Conservation (phyloP, 2,113 vertebrate species). For the Hucho hucho region DNA sequence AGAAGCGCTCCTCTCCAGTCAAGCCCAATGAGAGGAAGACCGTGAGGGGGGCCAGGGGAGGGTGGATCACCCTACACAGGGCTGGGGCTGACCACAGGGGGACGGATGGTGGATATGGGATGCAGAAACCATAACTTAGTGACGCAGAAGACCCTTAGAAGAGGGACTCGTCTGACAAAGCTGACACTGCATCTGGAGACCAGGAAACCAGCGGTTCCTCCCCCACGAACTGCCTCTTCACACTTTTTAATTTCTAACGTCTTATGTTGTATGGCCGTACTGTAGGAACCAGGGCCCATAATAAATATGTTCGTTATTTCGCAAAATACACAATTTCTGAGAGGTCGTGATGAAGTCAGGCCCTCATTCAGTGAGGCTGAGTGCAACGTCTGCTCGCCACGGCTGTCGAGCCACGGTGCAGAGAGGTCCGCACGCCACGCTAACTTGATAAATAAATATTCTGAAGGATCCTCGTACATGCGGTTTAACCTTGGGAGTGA, state of each 20-base stretch:
- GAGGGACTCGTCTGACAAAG: no score
- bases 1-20: conserved; percentile 19
- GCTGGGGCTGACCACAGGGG: background rate
- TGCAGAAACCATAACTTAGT: no score
- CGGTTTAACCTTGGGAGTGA: conserved; percentile 44
- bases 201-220: background rate
- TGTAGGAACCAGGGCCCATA: conserved; percentile 24
- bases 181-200: conserved; percentile 9
- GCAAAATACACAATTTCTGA: conserved; percentile 21
- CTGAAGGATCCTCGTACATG: conserved; percentile 37
- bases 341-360: conserved; percentile 29
- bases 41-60: background rate
- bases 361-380: conserved; percentile 4
- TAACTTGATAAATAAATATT: conserved; percentile 53
- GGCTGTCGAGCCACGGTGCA: background rate
- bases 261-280: background rate
- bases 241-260: conserved; percentile 26
- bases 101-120: background rate
- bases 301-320: conserved; percentile 42
- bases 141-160: no score
- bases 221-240: background rate
- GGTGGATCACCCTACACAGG: background rate
- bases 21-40: background rate
- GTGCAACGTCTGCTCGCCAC: background rate
- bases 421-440: conserved; percentile 17